Evolutionary conservation across 2,797 vertebrate species (phyloP).

Genomic region (Tapera naevia): DNA sequence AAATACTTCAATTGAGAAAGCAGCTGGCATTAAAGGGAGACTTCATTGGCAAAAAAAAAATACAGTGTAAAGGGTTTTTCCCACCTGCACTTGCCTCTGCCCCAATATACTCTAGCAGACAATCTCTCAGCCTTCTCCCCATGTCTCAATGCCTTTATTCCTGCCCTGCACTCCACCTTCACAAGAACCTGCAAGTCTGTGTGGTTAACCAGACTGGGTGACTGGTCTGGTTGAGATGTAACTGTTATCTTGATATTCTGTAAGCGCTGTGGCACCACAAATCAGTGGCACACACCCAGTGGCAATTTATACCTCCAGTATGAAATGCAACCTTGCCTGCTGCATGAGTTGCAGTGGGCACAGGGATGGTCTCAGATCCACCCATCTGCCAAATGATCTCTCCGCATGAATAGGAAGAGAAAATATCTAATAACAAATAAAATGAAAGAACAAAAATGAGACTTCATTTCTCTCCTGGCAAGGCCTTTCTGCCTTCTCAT

Average conservation of each 20-base stretch:
- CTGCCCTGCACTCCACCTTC: background rate
- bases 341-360: background rate
- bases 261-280: background rate
- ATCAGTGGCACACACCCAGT: background rate
- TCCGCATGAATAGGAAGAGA: background rate
- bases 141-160: background rate
- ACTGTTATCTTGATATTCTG: background rate
- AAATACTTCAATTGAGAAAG: background rate
- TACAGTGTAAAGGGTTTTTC: background rate
- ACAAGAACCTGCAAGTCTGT: background rate
- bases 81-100: background rate
- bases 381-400: background rate
- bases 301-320: background rate
- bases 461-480: slow-evolving; percentile 26
- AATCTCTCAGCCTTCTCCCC: background rate
- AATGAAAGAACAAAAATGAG: slow-evolving; percentile 12
- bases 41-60: background rate
- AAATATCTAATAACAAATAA: background rate
- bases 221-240: background rate
- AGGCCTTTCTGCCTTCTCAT: background rate
- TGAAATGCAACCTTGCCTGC: background rate
- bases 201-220: background rate
- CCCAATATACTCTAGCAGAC: background rate
- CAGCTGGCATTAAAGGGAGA: background rate
- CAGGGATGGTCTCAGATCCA: background rate